Base-by-base conservation (phyloP, 2,113 vertebrate genomes). In the Ictalurus punctatus region DNA sequence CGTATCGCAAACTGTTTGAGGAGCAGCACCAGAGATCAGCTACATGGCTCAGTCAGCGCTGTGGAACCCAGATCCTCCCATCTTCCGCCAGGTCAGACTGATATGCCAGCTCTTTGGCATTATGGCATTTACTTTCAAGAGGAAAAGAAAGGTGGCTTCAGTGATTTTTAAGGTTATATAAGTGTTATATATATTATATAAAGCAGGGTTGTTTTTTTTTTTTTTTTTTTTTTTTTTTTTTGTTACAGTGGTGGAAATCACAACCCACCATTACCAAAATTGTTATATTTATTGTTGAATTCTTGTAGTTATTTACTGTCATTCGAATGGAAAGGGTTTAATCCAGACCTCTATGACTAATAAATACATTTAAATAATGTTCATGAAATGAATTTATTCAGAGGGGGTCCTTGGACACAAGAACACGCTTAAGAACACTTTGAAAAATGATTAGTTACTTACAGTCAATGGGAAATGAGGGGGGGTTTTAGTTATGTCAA, bases 1-100 rank as follows among this genome's bases (percentile, higher is more conserved):
- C 96, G 0, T 96, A 96, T 88, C 95, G 95, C 74, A 94, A 89
- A 83, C 87, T 95, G 89, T 96, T 95, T 83, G 94, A 95, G 86
- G 91, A 91, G 80, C 44, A 92, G 37, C 65, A 17, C 73, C 94
- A 93, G 94, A 91, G 88, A 61, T 44, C 56, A 27, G 85, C 73
- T 27, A 87, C 91, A 92, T 91, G 86, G 17, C 40, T 79, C 76
- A 88, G 90, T 14, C 19, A 0, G 88, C 84, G 44, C 52, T 95
- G 93, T 93, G 94, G 89, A 14, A 91, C 87, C 27, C 93, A 92
- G 92, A 90, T 89, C 85, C 90, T 78, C 21, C 52, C 40, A 0
- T 30, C 91, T 82, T 80, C 91, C 0, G 34, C 79, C 92, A 96
- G 95, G 95, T 96, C 89, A 94, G 94, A 4, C 93, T 44, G 61